Evolutionary conservation across 2,797 vertebrate species (phyloP).

Genomic region (Molossus alvarezi): DNA sequence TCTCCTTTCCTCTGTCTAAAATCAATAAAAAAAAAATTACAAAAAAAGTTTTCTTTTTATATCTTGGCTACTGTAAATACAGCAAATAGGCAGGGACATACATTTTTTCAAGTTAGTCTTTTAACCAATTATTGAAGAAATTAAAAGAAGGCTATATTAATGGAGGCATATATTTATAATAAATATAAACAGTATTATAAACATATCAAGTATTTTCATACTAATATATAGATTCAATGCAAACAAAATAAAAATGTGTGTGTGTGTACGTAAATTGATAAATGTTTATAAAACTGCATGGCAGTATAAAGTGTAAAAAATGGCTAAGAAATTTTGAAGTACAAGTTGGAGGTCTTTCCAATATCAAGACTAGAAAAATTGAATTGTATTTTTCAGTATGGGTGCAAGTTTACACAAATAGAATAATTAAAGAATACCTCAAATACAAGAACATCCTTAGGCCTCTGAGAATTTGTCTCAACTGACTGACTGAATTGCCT

Average conservation of each 20-base stretch:
- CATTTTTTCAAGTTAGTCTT: background rate
- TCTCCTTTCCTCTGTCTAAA: no score
- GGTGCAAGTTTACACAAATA: background rate
- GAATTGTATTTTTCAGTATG: background rate
- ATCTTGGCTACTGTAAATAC: background rate
- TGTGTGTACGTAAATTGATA: conserved; percentile 8
- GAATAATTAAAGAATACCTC: background rate
- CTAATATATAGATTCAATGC: background rate
- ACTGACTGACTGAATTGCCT: background rate
- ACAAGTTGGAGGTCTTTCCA: background rate
- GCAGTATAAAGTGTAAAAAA: background rate
- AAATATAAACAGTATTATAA: background rate
- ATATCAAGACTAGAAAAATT: background rate
- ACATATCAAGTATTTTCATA: background rate
- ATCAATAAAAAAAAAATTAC: no score
- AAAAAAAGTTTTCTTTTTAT: background rate
- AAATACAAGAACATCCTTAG: background rate
- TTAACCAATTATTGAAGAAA: conserved; percentile 42
- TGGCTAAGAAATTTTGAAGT: background rate
- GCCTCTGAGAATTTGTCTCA: conserved; percentile 34
- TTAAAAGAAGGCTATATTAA: background rate
- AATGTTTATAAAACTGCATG: background rate
- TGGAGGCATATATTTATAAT: background rate
- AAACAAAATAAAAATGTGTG: background rate
- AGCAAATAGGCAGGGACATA: background rate